Base-by-base conservation (phyloP, 2,888 invertebrate genomes). In the Crematogaster levior region DNA sequence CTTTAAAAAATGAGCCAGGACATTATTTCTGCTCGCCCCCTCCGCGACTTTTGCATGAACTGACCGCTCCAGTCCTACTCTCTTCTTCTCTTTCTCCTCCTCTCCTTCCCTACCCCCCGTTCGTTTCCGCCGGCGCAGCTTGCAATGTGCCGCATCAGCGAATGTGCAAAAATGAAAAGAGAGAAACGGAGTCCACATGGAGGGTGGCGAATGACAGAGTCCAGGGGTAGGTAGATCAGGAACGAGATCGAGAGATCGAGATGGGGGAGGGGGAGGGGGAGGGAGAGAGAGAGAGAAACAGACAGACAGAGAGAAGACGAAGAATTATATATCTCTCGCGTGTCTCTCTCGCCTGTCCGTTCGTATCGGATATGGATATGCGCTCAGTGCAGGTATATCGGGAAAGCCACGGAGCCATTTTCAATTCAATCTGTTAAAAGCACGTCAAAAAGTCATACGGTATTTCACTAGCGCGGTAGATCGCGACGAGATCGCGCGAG, bases 401-500 rank as follows among this genome's bases (percentile, higher is more conserved):
- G 89, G 84, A 77, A 43, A 85, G 88, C 91, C 92, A 91, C 93
- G 91, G 88, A 90, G 92, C 93, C 92, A 93, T 93, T 93, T 93
- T 92, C 93, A 92, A 93, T 93, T 93, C 93, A 93, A 93, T 93
- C 93, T 92, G 93, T 93, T 93, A 92, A 92, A 93, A 92, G 90
- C 93, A 93, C 93, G 93, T 93, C 93, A 93, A 93, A 93, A 93
- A 93, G 92, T 93, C 92, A 90, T 90, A 92, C 91, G 92, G 93
- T 93, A 93, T 93, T 93, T 93, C 92, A 93, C 91, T 85, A 86
- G 72, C 75, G 83, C 85, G 84, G 83, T 87, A 86, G 82, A 89
- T 85, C 88, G 85, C 89, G 88, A 72, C 53, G 86, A 83, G 79
- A 77, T 83, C 83, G 86, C 66, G 81, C 56, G 66, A 56, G 75